Evolutionary conservation across 2,797 vertebrate species (phyloP), one percentile per base, ranked within the genome.

Genomic region (Chaenodraco wilsoni): DNA sequence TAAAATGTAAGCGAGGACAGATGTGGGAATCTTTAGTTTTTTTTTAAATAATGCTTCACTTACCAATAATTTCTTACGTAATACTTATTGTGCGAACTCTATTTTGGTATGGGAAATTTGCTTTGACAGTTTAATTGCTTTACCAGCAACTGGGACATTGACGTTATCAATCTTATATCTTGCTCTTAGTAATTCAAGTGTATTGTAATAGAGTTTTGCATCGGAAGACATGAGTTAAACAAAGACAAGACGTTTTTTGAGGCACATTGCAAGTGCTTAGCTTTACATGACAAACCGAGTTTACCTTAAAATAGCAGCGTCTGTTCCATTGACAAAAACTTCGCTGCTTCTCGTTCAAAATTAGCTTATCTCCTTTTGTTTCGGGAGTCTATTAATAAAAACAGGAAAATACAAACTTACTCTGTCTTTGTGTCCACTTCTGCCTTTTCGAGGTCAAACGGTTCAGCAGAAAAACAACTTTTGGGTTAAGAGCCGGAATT

Each of bases 401-500:
- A 3, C 0, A 27, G 3, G 2, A 10, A 78, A 54, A 65, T 0
- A 13, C 16, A 65, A 3, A 78, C 89, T 88, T 75, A 90, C 92
- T 23, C 16, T 66, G 65, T 37, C 8, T 78, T 21, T 19, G 33
- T 33, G 13, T 48, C 66, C 16, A 27, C 61, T 51, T 74, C 37
- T 74, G 27, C 55, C 54, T 56, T 48, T 61, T n/a, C 45, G 40
- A 41, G 9, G 6, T 2, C 49, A 43, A 9, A 27, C 14, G 1
- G 13, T 71, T 46, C 21, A 59, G 4, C 50, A 56, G n/a, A 15
- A 1, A 4, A 83, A 66, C 61, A 84, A 84, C 82, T 87, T 87
- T 65, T 78, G 16, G 16, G 60, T 43, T 44, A 54, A 31, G 43
- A 79, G 41, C 27, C 40, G 14, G 48, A 84, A 66, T 61, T 16